Evolutionary conservation across 2,888 invertebrate species (phyloP).

Genomic region (Drosophila incognita): DNA sequence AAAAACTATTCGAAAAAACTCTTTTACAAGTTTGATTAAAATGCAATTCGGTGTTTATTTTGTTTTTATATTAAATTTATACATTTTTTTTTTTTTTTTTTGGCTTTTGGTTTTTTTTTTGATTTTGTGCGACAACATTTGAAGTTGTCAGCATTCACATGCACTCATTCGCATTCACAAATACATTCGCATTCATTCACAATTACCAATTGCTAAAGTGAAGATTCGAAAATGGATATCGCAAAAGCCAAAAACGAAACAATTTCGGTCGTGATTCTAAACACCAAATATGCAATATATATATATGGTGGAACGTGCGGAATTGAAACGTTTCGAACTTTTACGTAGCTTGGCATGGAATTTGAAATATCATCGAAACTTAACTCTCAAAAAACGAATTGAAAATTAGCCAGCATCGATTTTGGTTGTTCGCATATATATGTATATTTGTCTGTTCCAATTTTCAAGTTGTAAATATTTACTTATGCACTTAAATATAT

Average conservation of each 20-base stretch:
- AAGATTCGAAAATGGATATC: constrained; percentile 6
- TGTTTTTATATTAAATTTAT: constrained; percentile 3
- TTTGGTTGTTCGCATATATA: neutral
- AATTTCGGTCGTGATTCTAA: constrained; percentile 32
- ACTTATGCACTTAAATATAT: constrained; percentile 24
- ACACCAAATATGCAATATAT: constrained; percentile 19
- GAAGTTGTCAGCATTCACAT: constrained; percentile 5
- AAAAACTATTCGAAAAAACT: constrained; percentile 1
- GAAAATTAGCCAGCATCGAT: constrained; percentile 8
- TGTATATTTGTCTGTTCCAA: constrained; percentile 6
- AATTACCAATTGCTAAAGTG: constrained; percentile 9
- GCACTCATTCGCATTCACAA: constrained; percentile 2
- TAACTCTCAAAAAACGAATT: neutral
- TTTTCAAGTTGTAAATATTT: constrained; percentile 8
- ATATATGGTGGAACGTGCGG: constrained; percentile 28
- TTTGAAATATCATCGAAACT: constrained; percentile 1
- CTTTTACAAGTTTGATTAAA: neutral
- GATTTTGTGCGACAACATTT: constrained; percentile 1
- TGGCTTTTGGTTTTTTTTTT: neutral
- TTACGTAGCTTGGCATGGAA: neutral
- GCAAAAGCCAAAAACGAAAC: constrained; percentile 13
- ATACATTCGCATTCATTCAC: neutral
- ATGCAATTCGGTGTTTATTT: constrained; percentile 9
- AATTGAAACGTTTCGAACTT: constrained; percentile 18
- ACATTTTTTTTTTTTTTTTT: neutral